These are phyloP conservation scores for Heterohyrax brucei DNA, from an alignment of 2,797 vertebrate genomes.

Conservation along the genomic window DNA sequence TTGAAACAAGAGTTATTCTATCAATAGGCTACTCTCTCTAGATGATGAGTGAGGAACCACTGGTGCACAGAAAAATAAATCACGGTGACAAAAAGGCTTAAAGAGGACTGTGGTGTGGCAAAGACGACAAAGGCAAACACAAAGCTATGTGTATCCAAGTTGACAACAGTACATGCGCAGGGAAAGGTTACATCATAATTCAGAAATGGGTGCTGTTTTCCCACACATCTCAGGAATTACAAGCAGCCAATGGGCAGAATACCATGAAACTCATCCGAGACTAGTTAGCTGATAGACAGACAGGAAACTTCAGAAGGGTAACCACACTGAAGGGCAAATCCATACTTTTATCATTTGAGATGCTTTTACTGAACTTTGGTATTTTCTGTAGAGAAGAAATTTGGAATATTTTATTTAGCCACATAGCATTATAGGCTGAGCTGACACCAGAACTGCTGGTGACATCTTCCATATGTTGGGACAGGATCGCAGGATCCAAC, in stretches of 20 bases:
- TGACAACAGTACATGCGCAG: background rate
- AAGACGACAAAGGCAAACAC: background rate
- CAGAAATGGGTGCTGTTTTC: background rate
- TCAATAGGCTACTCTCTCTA: background rate
- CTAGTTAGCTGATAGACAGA: background rate
- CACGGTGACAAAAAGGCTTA: background rate
- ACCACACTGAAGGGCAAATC: background rate
- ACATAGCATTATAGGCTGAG: background rate
- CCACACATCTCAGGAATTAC: background rate
- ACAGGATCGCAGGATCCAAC: background rate
- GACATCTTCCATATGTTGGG: background rate
- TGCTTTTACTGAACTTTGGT: background rate
- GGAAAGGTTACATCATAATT: background rate
- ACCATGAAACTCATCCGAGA: background rate
- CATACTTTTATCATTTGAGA: background rate
- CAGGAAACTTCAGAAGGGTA: background rate
- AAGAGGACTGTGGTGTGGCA: background rate
- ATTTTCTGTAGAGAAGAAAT: conserved; percentile 10
- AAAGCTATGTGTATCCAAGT: background rate
- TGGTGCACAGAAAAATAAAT: background rate
- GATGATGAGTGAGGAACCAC: background rate
- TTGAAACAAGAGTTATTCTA: background rate
- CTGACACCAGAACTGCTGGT: background rate
- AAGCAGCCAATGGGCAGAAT: background rate
- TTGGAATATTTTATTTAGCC: background rate